Percentiles rank a stretch among this genome's conserved stretches.
Evolutionary conservation across 1,140 invertebrate genomes (phyloP).

Genomic region (Scaptomyza graminum): DNA sequence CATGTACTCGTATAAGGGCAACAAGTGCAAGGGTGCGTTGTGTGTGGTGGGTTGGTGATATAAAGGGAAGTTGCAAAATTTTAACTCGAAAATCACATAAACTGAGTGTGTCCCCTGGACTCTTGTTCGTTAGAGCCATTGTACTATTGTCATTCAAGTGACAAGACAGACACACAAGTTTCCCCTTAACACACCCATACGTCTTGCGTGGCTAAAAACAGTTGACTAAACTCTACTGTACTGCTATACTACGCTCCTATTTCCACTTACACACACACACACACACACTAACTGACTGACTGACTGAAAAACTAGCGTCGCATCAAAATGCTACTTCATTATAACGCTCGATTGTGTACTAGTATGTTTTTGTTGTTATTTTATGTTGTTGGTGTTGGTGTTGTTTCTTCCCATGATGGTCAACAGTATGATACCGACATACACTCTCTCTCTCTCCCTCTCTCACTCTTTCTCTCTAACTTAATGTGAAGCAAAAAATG

Average conservation of each 20-base stretch:
- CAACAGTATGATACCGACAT: constrained; percentile 4
- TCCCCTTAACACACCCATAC: neutral
- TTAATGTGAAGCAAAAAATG: no score
- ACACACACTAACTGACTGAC: neutral
- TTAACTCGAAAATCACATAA: constrained; percentile 75
- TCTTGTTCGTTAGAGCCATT: constrained; percentile 45
- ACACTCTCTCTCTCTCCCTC: neutral
- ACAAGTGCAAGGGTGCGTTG: neutral
- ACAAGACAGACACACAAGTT: neutral
- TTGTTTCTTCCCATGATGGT: constrained; percentile 7
- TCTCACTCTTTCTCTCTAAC: no score
- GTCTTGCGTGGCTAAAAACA: neutral
- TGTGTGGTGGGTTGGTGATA: neutral
- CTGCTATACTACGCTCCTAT: no score
- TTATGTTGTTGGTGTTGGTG: constrained; percentile 3
- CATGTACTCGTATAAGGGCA: neutral
- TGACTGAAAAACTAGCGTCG: constrained; percentile 6
- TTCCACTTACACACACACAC: neutral
- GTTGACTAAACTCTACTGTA: neutral
- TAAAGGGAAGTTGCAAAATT: constrained; percentile 49
- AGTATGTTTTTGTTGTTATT: constrained; percentile 30
- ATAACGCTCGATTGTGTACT: constrained; percentile 77
- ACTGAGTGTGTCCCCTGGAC: constrained; percentile 21
- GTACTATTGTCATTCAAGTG: constrained; percentile 27
- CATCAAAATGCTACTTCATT: constrained; percentile 78